Evolutionary conservation across 2,888 invertebrate genomes (phyloP).

Genomic region (Ferdinandea cuprea): DNA sequence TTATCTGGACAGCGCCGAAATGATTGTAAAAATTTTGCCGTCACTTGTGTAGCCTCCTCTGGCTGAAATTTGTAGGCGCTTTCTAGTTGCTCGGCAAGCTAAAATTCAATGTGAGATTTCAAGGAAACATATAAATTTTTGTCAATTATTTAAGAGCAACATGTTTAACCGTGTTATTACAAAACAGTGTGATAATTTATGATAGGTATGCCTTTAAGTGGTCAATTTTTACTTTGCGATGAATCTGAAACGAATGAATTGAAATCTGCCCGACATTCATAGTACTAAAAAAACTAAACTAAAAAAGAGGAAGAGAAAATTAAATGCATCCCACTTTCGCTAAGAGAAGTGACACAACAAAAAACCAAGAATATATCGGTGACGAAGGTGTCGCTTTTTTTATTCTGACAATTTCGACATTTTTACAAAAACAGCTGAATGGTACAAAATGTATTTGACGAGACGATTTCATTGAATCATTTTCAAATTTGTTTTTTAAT

Average conservation of each 20-base stretch:
- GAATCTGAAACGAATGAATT: constrained; percentile 42
- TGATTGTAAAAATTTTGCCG: constrained; percentile 88
- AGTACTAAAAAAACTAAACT: neutral
- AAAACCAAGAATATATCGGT: too few species aligned
- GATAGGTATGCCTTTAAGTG: constrained; percentile 7
- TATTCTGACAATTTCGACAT: neutral
- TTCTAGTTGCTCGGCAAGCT: constrained; percentile 82
- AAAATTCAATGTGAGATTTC: constrained; percentile 43
- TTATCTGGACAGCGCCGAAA: constrained; percentile 93
- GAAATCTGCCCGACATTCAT: constrained; percentile 11
- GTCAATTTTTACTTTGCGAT: constrained; percentile 17
- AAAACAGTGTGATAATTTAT: constrained; percentile 24
- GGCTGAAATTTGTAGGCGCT: constrained; percentile 87
- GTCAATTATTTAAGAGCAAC: constrained; percentile 2
- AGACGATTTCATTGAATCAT: constrained; percentile 30
- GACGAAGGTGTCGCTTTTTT: too few species aligned
- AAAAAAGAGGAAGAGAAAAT: too few species aligned
- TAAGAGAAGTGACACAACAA: too few species aligned
- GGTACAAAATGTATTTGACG: neutral
- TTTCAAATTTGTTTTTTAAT: constrained; percentile 39
- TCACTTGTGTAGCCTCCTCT: constrained; percentile 87
- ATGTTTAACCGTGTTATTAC: constrained; percentile 42
- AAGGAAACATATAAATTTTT: constrained; percentile 34
- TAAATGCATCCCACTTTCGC: too few species aligned
- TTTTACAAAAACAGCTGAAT: neutral